Base-by-base conservation (phyloP, 2,113 vertebrate species). In the Xiphophorus maculatus region DNA sequence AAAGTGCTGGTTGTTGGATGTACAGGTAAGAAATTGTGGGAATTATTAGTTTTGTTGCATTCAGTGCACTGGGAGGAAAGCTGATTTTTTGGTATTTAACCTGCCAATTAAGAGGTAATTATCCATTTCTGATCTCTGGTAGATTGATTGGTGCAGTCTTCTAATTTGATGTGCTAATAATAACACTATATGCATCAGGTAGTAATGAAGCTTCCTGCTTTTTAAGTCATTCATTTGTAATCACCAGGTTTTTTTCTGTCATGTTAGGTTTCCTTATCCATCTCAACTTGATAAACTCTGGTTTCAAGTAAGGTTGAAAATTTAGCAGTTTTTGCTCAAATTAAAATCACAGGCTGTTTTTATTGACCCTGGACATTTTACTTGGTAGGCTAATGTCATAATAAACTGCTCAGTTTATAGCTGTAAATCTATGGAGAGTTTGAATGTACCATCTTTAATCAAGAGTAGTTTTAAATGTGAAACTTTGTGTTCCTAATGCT, bases 341-440 rank as follows among this genome's bases (percentile, higher is more conserved):
- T 37, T 70, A 66, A 58, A 4, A 58, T 66, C 29, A 19, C 13
- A 73, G 11, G 3, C 62, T 28, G 1, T 10, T 2, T 66, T 63
- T 65, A 69, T 69, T 68, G 27, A 69, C 37, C 8, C 3, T 44
- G 42, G 27, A 61, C 44, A 10, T 28, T 37, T 69, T 25, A 6
- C 29, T n/a, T 22, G 25, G 42, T 29, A 74, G 51, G 69, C 28
- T 60, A 1, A 70, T 3, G 69, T 61, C n/a, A 58, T 11, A n/a
- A 1, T 58, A 62, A 69, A 60, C 48, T 68, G 60, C 67, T 77
- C 27, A 40, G 60, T 72, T 82, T 66, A 66, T 68, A 25, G 33
- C 30, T 60, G 9, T 15, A 58, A 4, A 65, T 40, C 13, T 75
- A 40, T 8, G 62, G 10, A 22, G 44, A 66, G 42, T 11, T 29